phyloP scores from a whole-genome alignment of 1,140 invertebrate genomes.

The Drosophila nannoptera region DNA sequence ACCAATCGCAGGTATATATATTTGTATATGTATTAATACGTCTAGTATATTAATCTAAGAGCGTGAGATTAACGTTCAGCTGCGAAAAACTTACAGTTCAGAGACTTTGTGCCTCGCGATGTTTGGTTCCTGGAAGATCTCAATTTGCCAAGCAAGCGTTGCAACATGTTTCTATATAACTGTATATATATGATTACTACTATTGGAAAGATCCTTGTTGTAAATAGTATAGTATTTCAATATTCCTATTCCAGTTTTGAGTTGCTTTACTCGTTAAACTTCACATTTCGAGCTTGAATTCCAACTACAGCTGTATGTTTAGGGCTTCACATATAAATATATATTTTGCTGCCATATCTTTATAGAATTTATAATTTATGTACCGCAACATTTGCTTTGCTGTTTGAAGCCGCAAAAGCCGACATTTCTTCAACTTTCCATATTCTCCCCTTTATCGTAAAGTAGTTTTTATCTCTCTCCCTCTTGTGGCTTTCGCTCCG shows the following conservation, averaged over 20 bases:
- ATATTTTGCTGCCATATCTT: slow-evolving; percentile 14
- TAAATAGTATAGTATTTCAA: slow-evolving; percentile 1
- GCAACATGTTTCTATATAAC: slow-evolving; percentile 31
- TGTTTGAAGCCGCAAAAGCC: slow-evolving; percentile 49
- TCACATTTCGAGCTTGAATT: slow-evolving; percentile 42
- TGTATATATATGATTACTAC: too few relatives aligned
- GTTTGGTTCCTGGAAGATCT: slow-evolving; percentile 15
- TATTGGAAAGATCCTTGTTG: too few relatives aligned
- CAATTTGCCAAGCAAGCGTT: slow-evolving; percentile 41
- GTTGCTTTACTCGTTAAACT: slow-evolving; percentile 20
- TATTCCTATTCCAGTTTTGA: not conserved
- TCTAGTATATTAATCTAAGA: not conserved
- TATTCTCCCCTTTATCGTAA: slow-evolving; percentile 32
- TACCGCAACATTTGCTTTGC: slow-evolving; percentile 20
- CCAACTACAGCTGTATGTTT: slow-evolving; percentile 28
- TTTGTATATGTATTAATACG: not conserved
- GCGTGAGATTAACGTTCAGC: slow-evolving; percentile 5
- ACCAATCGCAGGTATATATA: not conserved
- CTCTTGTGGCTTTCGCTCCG: not conserved
- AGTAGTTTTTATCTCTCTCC: slow-evolving; percentile 32
- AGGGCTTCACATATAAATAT: slow-evolving; percentile 26
- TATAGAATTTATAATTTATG: not conserved
- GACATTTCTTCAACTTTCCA: slow-evolving; percentile 23
- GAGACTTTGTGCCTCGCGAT: slow-evolving; percentile 19
- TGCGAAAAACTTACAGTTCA: slow-evolving; percentile 30